These are phyloP conservation scores for Leptocoma aspasia DNA, from an alignment of 2,113 vertebrate species.

Conservation along the genomic window DNA sequence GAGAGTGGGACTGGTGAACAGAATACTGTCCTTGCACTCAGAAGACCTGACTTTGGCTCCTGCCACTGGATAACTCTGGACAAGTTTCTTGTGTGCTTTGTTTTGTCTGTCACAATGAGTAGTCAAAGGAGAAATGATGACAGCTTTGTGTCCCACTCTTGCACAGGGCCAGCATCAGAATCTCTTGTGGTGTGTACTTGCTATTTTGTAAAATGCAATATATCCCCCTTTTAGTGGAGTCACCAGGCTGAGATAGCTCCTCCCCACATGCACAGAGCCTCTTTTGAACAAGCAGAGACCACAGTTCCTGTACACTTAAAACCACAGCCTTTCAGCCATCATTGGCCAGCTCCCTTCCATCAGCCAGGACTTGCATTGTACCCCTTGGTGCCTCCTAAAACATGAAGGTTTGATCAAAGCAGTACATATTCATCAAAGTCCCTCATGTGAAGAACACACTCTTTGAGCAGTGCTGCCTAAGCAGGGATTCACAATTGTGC, in stretches of 20 bases:
- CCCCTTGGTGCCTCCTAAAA: not conserved
- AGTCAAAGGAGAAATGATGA: not conserved
- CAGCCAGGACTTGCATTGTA: not conserved
- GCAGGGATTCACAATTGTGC: not conserved
- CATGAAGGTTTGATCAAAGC: not conserved
- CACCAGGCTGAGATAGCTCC: not conserved
- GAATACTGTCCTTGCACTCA: not conserved
- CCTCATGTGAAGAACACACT: not conserved
- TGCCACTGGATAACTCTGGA: not conserved
- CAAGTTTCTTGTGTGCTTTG: not conserved
- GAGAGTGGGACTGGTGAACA: not conserved
- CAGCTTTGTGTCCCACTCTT: not conserved
- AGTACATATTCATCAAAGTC: not conserved
- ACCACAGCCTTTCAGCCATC: not conserved
- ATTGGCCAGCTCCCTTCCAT: not conserved
- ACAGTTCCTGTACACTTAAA: not conserved
- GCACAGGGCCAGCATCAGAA: not conserved
- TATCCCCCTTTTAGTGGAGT: not conserved
- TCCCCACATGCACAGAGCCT: not conserved
- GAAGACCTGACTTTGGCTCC: not conserved
- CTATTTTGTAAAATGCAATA: not conserved
- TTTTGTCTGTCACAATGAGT: not conserved
- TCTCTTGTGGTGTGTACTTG: not conserved
- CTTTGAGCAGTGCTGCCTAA: not conserved
- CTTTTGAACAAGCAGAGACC: not conserved